These are phyloP conservation scores for Drosophila virilis DNA, from an alignment of 1,140 invertebrate genomes.

Conservation along the genomic window DNA sequence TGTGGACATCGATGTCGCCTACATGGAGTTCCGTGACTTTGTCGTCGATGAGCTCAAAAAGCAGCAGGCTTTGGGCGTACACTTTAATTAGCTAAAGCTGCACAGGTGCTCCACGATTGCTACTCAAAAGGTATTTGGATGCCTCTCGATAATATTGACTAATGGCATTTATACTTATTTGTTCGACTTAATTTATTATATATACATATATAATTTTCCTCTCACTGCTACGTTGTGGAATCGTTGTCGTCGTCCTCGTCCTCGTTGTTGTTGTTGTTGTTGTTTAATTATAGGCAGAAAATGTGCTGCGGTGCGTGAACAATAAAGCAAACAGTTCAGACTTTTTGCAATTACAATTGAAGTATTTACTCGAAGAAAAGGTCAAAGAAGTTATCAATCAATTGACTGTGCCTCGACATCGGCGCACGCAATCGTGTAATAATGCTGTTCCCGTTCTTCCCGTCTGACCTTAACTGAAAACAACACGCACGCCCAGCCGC, in stretches of 20 bases:
- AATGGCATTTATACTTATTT: slow-evolving; percentile 73
- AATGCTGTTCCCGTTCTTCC: slow-evolving; percentile 14
- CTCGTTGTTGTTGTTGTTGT: slow-evolving; percentile 53
- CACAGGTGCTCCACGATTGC: neutral
- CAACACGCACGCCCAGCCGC: slow-evolving; percentile 72
- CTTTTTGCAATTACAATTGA: slow-evolving; percentile 44
- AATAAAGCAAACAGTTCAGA: slow-evolving; percentile 60
- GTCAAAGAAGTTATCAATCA: slow-evolving; percentile 72
- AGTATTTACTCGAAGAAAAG: slow-evolving; percentile 38
- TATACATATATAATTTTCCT: neutral
- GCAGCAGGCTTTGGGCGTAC: slow-evolving; percentile 64
- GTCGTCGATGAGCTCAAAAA: slow-evolving; percentile 86
- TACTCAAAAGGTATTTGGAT: slow-evolving; percentile 6
- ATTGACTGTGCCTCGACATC: neutral
- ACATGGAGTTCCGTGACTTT: slow-evolving; percentile 91
- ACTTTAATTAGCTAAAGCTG: slow-evolving; percentile 36
- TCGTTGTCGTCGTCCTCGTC: too few relatives aligned
- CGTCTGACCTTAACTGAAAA: slow-evolving; percentile 45
- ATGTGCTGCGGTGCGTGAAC: slow-evolving; percentile 48
- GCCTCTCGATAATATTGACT: slow-evolving; percentile 21
- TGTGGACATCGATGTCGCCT: slow-evolving; percentile 95
- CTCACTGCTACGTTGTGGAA: neutral
- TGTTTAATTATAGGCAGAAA: slow-evolving; percentile 69
- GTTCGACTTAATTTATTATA: slow-evolving; percentile 46
- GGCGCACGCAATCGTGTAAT: slow-evolving; percentile 57